These are phyloP conservation scores for Amazona guildingii DNA, from an alignment of 2,113 vertebrate genomes.

Conservation along the genomic window DNA sequence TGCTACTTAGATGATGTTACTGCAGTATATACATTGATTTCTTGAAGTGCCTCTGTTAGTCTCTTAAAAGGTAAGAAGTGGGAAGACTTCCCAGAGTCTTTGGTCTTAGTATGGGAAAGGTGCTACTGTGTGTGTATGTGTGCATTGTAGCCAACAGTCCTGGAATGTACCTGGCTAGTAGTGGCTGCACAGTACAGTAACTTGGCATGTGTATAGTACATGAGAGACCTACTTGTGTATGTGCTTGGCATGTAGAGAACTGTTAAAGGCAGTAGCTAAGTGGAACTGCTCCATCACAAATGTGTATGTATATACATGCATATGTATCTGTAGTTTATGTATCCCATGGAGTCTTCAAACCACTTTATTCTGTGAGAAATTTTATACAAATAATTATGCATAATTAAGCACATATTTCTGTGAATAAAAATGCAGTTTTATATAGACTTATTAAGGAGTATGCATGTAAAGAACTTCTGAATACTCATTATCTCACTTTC, in stretches of 20 bases:
- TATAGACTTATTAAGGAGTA: not conserved
- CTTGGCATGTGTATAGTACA: not conserved
- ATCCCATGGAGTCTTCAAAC: not conserved
- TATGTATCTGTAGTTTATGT: too few species aligned
- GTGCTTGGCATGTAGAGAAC: not conserved
- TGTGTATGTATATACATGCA: fast-evolving
- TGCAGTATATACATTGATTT: not conserved
- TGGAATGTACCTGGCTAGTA: not conserved
- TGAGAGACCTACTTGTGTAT: not conserved
- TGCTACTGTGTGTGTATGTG: not conserved
- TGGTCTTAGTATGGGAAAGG: not conserved
- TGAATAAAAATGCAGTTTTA: not conserved
- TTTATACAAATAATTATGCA: not conserved
- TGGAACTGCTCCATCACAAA: not conserved
- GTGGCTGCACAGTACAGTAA: not conserved
- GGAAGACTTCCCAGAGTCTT: not conserved
- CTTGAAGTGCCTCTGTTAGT: not conserved
- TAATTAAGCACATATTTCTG: not conserved
- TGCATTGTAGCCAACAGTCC: not conserved
- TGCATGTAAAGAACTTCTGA: not conserved
- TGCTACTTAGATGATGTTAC: not conserved
- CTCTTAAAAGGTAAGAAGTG: not conserved
- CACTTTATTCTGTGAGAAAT: not conserved
- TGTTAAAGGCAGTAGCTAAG: not conserved
- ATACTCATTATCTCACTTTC: not conserved